These are phyloP conservation scores for Crossaster papposus DNA, from an alignment of 53 echinoderm and acorn worm genomes.

Conservation along the genomic window DNA sequence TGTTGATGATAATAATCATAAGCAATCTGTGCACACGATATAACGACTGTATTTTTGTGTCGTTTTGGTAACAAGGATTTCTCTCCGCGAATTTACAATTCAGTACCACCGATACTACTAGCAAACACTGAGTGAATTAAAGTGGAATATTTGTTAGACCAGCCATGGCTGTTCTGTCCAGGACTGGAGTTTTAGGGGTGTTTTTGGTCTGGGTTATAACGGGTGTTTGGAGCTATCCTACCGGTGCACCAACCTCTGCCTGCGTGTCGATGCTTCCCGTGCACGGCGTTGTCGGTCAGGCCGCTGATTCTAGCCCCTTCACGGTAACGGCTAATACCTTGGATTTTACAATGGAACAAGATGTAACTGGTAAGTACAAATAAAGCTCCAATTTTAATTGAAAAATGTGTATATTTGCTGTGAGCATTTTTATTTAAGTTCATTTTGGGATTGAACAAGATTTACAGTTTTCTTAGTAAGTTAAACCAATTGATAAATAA, in stretches of 20 bases:
- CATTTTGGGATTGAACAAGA: too few relatives aligned
- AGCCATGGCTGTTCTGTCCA: constrained; percentile 23
- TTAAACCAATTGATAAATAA: too few relatives aligned
- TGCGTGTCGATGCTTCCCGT: constrained; percentile 23
- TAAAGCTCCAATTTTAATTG: too few relatives aligned
- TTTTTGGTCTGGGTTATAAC: background rate
- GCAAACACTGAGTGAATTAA: too few relatives aligned
- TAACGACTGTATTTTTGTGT: background rate
- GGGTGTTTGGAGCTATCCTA: constrained; percentile 23
- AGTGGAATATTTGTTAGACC: background rate
- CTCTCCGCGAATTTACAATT: background rate
- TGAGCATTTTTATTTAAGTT: too few relatives aligned
- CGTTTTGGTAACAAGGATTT: background rate
- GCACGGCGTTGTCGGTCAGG: background rate
- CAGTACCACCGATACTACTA: background rate
- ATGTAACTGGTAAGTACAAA: background rate
- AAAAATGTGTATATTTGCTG: too few relatives aligned
- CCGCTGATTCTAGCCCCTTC: background rate
- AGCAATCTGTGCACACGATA: background rate
- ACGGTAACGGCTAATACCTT: background rate
- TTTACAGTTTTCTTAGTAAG: too few relatives aligned
- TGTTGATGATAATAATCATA: constrained; percentile 26
- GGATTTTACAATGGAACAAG: background rate
- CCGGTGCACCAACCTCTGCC: constrained; percentile 28
- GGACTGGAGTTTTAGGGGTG: background rate